phyloP scores from a whole-genome alignment of 2,113 vertebrate species.

The Mustela nigripes region DNA sequence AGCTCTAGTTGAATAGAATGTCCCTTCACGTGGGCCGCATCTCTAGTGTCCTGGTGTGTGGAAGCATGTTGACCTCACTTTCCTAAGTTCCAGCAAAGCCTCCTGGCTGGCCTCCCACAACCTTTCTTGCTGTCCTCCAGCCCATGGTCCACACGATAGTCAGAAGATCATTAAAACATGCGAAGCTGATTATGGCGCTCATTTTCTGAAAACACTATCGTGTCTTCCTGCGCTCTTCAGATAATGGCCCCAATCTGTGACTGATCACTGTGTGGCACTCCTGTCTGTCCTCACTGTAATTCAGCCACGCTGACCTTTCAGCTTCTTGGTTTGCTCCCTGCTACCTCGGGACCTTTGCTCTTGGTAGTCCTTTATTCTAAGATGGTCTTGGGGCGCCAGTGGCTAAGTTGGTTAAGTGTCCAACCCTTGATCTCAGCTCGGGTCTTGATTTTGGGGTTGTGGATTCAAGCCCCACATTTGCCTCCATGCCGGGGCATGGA shows the following conservation, averaged over 20 bases:
- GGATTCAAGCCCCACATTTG: neutral
- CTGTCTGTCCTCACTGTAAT: neutral
- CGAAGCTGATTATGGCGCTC: neutral
- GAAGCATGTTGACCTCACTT: neutral
- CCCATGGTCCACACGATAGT: neutral
- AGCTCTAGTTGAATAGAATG: neutral
- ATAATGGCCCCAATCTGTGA: fast-evolving
- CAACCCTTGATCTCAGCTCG: neutral
- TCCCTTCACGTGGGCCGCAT: neutral
- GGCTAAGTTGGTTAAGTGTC: neutral
- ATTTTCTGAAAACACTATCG: fast-evolving
- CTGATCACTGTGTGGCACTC: fast-evolving
- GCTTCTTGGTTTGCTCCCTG: neutral
- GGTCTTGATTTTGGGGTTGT: neutral
- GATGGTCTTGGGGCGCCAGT: neutral
- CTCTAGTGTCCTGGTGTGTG: neutral
- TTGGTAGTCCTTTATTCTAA: neutral
- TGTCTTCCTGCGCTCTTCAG: neutral
- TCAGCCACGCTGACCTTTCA: neutral
- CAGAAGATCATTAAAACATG: neutral
- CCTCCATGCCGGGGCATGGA: neutral
- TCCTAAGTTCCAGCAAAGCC: neutral
- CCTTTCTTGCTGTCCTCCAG: neutral
- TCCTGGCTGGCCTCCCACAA: neutral
- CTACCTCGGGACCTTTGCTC: neutral